Base-by-base conservation (phyloP, 2,113 vertebrate genomes). In the Crotalus tigris region DNA sequence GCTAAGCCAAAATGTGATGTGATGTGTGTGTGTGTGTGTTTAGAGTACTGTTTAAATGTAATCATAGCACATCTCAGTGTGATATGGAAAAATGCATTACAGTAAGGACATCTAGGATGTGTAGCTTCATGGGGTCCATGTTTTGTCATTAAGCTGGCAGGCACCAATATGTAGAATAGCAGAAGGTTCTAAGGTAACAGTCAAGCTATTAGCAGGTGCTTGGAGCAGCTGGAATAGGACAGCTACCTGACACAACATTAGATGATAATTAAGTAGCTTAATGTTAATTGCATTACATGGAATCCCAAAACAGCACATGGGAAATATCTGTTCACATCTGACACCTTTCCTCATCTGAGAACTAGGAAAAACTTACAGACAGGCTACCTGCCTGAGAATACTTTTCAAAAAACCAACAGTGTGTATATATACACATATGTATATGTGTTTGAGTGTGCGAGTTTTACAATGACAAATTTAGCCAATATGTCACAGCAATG, bases 181-280 rank as follows among this genome's bases (percentile, higher is more conserved):
- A 92, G 92, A n/a, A 95, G 91, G 91, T 97, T 90, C 26, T 75
- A 91, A 89, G 93, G 29, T 94, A 88, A 93, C 88, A 12, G 2
- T 2, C 1, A 85, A 94, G 87, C 75, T 94, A 85, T 95, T 93
- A 96, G 95, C 95, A 96, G 95, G 92, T 96, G 95, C 95, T 93
- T 92, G 92, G 91, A 92, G 85, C 95, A 96, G 91, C 92, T 97
- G 95, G 95, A 97, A 53, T 85, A 88, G 95, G 96, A 92, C 64
- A 94, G 88, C 94, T 94, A 95, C 94, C 95, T 97, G 93, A 92
- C 96, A 44, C 93, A 92, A 87, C 85, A 90, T 92, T 96, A 93
- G 90, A 49, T 91, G 90, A 95, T 96, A 96, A 97, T 97, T 97
- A 98, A 92, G 75, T 46, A 96, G 44, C 93, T 95, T 92, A 94